These are phyloP conservation scores for Dinomys branickii DNA, from an alignment of 2,113 vertebrate species.

Conservation along the genomic window DNA sequence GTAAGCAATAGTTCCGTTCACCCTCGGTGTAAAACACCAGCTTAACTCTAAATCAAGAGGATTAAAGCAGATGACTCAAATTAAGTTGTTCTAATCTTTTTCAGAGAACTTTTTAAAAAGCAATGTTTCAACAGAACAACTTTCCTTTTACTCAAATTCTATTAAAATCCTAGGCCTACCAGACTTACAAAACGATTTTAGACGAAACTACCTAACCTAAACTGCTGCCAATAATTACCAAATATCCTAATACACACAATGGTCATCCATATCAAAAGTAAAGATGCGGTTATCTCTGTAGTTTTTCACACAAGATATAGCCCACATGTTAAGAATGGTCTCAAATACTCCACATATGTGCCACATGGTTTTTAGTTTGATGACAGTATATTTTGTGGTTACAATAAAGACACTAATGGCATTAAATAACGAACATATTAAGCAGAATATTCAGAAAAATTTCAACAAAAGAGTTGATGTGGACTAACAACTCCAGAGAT, in stretches of 20 bases:
- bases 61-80: constrained; percentile 50
- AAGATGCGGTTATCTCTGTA: background rate
- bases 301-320: background rate
- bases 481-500: background rate
- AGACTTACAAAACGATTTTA: background rate
- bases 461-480: background rate
- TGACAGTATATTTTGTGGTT: background rate
- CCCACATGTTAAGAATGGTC: background rate
- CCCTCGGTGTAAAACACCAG: background rate
- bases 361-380: constrained; percentile 29
- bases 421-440: constrained; percentile 14
- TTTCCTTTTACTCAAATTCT: background rate
- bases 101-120: background rate
- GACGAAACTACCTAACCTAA: background rate
- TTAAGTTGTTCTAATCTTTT: background rate
- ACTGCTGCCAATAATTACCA: constrained; percentile 1
- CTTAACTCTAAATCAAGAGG: constrained; percentile 20
- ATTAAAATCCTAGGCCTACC: constrained; percentile 11
- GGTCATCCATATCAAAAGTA: background rate
- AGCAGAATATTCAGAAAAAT: constrained; percentile 4
- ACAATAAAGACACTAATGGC: background rate
- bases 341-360: background rate
- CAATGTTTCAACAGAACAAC: background rate
- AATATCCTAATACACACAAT: background rate
- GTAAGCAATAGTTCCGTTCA: background rate